Percentiles rank a stretch among this genome's conserved stretches.
Conservation (phyloP, 53 echinoderm and acorn worm genomes). For the Henricia sp. region DNA sequence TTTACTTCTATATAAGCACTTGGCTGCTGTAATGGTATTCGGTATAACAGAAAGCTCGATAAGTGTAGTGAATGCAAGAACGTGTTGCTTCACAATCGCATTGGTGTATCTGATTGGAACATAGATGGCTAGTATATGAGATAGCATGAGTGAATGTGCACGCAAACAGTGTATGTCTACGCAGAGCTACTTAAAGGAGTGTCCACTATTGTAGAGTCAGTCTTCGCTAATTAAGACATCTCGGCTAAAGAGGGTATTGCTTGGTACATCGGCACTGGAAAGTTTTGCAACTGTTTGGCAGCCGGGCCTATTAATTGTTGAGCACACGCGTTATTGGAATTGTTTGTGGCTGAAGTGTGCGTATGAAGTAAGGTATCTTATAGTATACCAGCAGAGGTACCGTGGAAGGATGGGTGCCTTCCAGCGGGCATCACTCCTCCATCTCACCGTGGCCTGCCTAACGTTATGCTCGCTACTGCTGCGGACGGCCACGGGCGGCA, state of each 20-base stretch:
- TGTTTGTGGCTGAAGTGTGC: not conserved
- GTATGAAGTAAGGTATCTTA: not conserved
- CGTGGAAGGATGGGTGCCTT: conserved; percentile 4
- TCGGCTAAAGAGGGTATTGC: not conserved
- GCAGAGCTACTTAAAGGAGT: too few species aligned
- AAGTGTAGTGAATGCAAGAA: too few species aligned
- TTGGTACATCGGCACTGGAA: not conserved
- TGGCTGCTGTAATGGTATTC: too few species aligned
- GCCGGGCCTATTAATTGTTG: not conserved
- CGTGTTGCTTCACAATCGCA: too few species aligned
- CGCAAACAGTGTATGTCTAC: too few species aligned
- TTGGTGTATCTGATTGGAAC: too few species aligned
- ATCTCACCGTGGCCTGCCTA: conserved; percentile 30
- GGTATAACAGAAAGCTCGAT: too few species aligned
- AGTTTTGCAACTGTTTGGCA: not conserved
- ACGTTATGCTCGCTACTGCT: conserved; percentile 18
- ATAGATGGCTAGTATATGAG: too few species aligned
- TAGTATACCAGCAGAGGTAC: not conserved
- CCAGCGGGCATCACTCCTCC: not conserved
- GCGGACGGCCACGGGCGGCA: conserved; percentile 5
- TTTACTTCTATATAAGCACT: conserved; percentile 9
- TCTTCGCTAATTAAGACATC: too few species aligned
- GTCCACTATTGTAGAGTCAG: too few species aligned
- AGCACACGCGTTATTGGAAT: not conserved
- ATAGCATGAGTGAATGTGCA: too few species aligned